Evolutionary conservation across 2,888 invertebrate genomes (phyloP).

Genomic region (Trachelus troglodyta): DNA sequence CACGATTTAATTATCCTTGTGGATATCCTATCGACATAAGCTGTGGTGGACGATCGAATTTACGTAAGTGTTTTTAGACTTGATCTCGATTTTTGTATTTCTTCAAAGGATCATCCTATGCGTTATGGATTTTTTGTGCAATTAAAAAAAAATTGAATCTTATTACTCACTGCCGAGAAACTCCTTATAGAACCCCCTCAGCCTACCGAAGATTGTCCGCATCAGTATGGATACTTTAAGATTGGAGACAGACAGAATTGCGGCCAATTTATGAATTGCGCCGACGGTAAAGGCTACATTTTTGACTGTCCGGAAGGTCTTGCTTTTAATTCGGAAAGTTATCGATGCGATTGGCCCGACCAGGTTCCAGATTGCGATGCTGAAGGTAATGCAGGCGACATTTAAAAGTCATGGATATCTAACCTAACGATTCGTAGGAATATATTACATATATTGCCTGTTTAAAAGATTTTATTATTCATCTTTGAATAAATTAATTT

Average conservation of each 20-base stretch:
- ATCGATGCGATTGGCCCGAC: constrained; percentile 91
- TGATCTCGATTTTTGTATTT: background rate
- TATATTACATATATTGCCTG: background rate
- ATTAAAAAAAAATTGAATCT: too few relatives aligned
- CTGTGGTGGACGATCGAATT: constrained; percentile 76
- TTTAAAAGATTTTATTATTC: background rate
- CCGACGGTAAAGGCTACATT: constrained; percentile 78
- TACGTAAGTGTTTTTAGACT: constrained; percentile 48
- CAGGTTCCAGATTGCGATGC: constrained; percentile 83
- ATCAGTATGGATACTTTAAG: constrained; percentile 85
- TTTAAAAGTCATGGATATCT: background rate
- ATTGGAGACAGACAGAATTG: constrained; percentile 77
- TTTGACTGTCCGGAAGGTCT: constrained; percentile 87
- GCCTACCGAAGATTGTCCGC: constrained; percentile 83
- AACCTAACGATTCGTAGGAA: background rate
- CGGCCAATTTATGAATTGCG: constrained; percentile 85
- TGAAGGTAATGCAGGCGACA: constrained; percentile 71
- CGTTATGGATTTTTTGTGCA: too few relatives aligned
- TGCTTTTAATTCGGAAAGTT: constrained; percentile 78
- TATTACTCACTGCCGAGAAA: background rate
- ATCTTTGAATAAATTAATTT: constrained; percentile 41
- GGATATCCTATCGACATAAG: constrained; percentile 86
- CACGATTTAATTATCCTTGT: constrained; percentile 79
- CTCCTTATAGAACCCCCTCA: constrained; percentile 74
- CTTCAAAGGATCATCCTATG: too few relatives aligned